These are phyloP conservation scores for Periphyllus acericola DNA, from an alignment of 2,888 invertebrate genomes.

Conservation along the genomic window DNA sequence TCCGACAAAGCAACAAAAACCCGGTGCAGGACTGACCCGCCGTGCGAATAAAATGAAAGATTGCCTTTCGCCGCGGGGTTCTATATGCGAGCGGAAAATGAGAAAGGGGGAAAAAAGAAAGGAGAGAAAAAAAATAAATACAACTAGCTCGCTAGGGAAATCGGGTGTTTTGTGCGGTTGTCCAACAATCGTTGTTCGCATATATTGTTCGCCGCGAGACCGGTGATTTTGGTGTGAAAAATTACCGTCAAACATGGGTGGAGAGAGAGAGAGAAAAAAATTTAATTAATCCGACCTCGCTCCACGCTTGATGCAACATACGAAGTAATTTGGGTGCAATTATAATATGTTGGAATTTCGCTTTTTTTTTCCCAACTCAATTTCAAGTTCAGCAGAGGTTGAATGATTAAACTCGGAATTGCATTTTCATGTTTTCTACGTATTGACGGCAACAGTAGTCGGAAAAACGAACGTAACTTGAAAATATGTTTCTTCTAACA, in stretches of 20 bases:
- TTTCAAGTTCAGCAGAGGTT: neutral
- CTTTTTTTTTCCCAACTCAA: neutral
- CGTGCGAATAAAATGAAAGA: slow-evolving; percentile 50
- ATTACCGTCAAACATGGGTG: slow-evolving; percentile 28
- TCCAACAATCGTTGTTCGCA: slow-evolving; percentile 33
- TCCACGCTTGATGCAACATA: neutral
- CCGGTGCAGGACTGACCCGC: slow-evolving; percentile 13
- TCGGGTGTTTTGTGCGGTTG: slow-evolving; percentile 49
- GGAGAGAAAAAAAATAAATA: neutral
- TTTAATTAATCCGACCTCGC: neutral
- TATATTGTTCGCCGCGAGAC: slow-evolving; percentile 15
- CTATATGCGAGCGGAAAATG: slow-evolving; percentile 20
- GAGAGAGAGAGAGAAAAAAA: neutral
- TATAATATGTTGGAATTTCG: neutral
- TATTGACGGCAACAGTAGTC: neutral
- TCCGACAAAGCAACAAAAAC: slow-evolving; percentile 38
- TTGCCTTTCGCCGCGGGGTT: slow-evolving; percentile 32
- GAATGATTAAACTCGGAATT: slow-evolving; percentile 10
- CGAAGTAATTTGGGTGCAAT: neutral
- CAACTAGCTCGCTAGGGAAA: slow-evolving; percentile 46
- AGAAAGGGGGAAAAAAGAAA: neutral
- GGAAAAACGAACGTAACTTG: neutral
- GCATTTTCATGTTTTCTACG: neutral
- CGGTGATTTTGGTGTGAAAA: slow-evolving; percentile 48
- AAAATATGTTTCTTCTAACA: neutral